Evolutionary conservation across 1,140 invertebrate species (phyloP).

Genomic region (Drosophila eugracilis): DNA sequence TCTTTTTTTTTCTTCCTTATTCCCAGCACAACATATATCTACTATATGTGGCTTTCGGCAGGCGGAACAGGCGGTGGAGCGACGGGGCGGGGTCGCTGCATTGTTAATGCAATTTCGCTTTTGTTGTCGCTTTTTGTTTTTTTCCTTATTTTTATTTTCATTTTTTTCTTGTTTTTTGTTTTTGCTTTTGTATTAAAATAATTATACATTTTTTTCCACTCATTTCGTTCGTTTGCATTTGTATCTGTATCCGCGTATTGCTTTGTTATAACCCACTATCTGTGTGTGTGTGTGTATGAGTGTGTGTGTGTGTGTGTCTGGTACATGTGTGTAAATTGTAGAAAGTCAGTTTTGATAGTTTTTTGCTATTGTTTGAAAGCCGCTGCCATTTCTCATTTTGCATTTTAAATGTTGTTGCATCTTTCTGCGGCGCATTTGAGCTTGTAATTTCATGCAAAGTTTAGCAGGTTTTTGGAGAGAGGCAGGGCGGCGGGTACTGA

Average conservation of each 20-base stretch:
- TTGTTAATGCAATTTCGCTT: slow-evolving; percentile 81
- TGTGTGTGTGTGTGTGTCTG: slow-evolving; percentile 35
- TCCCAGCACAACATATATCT: background rate
- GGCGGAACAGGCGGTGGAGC: too few species aligned
- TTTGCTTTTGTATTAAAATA: slow-evolving; percentile 79
- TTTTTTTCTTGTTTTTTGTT: slow-evolving; percentile 64
- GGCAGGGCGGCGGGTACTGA: slow-evolving; percentile 1
- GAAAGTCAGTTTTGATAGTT: slow-evolving; percentile 81
- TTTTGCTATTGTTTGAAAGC: slow-evolving; percentile 68
- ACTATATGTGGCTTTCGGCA: slow-evolving; percentile 33
- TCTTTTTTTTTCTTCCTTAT: background rate
- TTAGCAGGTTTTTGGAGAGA: slow-evolving; percentile 37
- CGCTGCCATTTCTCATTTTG: slow-evolving; percentile 38
- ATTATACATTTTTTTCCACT: slow-evolving; percentile 76
- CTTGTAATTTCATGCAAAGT: slow-evolving; percentile 66
- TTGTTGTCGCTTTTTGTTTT: slow-evolving; percentile 65
- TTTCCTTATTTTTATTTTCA: slow-evolving; percentile 67
- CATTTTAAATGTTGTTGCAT: slow-evolving; percentile 17
- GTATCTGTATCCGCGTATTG: slow-evolving; percentile 42
- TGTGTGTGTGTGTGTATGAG: slow-evolving; percentile 23
- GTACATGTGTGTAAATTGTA: slow-evolving; percentile 66
- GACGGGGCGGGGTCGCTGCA: slow-evolving; percentile 41
- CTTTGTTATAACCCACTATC: slow-evolving; percentile 10
- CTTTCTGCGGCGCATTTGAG: slow-evolving; percentile 49
- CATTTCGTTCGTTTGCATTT: slow-evolving; percentile 62